Evolutionary conservation across 2,113 vertebrate genomes (phyloP).

Genomic region (Thryonomys swinderianus): DNA sequence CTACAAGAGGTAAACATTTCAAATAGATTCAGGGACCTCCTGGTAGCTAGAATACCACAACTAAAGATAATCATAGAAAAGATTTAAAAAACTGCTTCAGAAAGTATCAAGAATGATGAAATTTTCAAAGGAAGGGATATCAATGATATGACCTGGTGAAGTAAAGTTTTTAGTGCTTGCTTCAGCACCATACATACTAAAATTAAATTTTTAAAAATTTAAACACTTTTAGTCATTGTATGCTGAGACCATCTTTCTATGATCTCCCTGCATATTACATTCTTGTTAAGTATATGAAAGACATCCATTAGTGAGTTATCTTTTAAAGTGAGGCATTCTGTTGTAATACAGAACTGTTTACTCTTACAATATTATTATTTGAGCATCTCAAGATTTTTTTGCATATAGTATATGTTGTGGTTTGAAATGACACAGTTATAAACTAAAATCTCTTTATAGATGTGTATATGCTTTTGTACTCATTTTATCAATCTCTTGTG

Average conservation of each 20-base stretch:
- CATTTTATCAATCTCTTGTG: not conserved
- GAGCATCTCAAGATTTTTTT: not conserved
- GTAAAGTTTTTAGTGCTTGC: not conserved
- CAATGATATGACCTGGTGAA: not conserved
- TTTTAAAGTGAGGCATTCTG: not conserved
- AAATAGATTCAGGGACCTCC: not conserved
- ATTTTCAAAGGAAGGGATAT: not conserved
- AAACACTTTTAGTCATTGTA: not conserved
- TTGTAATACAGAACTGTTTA: not conserved
- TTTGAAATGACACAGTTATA: constrained; percentile 37
- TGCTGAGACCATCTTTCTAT: not conserved
- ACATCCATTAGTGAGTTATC: not conserved
- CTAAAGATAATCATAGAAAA: not conserved
- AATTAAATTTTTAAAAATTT: not conserved
- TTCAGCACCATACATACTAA: not conserved
- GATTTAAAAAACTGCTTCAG: not conserved
- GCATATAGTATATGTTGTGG: not conserved
- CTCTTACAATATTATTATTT: not conserved
- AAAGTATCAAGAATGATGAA: not conserved
- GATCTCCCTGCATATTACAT: not conserved
- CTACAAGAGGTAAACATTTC: not conserved
- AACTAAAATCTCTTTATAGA: not conserved
- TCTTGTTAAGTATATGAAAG: not conserved
- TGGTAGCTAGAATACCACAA: not conserved
- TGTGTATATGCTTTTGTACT: not conserved